Evolutionary conservation across 2,113 vertebrate species (phyloP), one percentile per base, ranked within the genome.

Genomic region (Oreochromis tanganicae): DNA sequence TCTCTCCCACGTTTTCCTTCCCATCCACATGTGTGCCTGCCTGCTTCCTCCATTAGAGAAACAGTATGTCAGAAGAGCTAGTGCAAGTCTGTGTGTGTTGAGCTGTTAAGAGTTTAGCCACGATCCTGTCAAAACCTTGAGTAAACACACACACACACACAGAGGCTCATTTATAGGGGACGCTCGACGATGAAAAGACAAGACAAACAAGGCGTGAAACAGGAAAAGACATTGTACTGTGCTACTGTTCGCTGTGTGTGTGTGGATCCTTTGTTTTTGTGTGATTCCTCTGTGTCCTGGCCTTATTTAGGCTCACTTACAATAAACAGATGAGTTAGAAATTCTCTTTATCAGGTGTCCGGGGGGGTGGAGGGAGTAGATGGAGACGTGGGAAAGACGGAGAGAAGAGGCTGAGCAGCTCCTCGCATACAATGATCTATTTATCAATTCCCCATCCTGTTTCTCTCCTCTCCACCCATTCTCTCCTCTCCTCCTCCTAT

Each of bases 241-340:
- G 88, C 91, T 90, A 85, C 75, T 88, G 85, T 68, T 83, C 2
- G 2, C 16, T 84, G 34, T 81, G 43, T 48, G 59, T 82, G 79
- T 43, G 73, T 52, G n/a, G 41, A 19, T 66, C n/a, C 27, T 85
- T 46, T 56, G 79, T 83, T 68, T 80, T n/a, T 87, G 80, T 87
- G 88, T 87, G 91, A 78, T 48, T 93, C 93, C 90, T 93, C 63
- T 89, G 93, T 92, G 91, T 87, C 88, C 82, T 90, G 90, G 82
- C 91, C 91, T 92, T 95, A 90, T 92, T 95, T 89, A 89, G 85
- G 38, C 93, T 94, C 86, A 94, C 93, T 95, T 94, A 93, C 89
- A 92, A 89, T 89, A 93, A 94, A 93, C 91, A 93, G 89, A 92
- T 91, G 92, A 94, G 91, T 94, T 95, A 81, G 92, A 87, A 88